Evolutionary conservation across 2,888 invertebrate genomes (phyloP).

Genomic region (Criorhina ranunculi): DNA sequence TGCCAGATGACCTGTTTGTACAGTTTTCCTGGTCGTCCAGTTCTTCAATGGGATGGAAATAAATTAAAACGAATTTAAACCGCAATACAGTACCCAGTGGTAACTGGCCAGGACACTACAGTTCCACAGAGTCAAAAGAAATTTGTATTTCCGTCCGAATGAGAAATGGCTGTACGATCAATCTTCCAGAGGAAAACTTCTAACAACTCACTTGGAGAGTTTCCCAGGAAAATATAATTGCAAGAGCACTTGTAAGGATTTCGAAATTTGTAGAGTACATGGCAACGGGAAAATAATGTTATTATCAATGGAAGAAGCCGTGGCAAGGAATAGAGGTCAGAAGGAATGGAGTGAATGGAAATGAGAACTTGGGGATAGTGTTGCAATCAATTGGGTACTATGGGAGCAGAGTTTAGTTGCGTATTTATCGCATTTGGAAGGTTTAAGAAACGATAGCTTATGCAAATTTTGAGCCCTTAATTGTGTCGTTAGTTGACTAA

Average conservation of each 20-base stretch:
- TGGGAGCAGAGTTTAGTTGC: no score
- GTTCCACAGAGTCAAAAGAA: constrained; percentile 1
- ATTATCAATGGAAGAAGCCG: neutral
- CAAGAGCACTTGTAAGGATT: constrained; percentile 29
- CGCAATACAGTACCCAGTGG: constrained; percentile 5
- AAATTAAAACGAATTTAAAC: constrained; percentile 42
- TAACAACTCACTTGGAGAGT: constrained; percentile 46
- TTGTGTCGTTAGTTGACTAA: no score
- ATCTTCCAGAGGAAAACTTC: constrained; percentile 29
- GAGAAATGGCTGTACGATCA: constrained; percentile 32
- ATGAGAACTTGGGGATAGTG: neutral
- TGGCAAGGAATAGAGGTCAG: neutral
- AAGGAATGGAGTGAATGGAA: neutral
- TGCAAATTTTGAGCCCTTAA: no score
- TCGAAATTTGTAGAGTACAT: neutral
- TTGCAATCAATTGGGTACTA: no score
- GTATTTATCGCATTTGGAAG: no score
- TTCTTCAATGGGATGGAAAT: constrained; percentile 15
- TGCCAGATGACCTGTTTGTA: constrained; percentile 22
- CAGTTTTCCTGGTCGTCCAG: constrained; percentile 1
- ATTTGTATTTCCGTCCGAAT: constrained; percentile 31
- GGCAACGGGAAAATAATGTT: neutral
- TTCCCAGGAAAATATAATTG: constrained; percentile 43
- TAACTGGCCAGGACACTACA: neutral
- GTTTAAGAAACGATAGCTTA: no score